These are phyloP conservation scores for Psilanteris sp. DNA, from an alignment of 1,140 invertebrate species.

Conservation along the genomic window DNA sequence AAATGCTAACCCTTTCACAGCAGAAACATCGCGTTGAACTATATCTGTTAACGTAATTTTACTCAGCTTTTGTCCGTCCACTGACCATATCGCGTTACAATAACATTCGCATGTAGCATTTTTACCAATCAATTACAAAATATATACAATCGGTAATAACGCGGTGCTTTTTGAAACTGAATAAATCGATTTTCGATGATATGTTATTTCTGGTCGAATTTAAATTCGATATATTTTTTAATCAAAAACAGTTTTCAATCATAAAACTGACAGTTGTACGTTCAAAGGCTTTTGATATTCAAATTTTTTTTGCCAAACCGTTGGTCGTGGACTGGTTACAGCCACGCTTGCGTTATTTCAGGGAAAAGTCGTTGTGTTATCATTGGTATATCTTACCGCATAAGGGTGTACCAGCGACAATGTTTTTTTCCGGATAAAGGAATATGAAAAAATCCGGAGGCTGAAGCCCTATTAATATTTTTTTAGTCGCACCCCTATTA, in stretches of 20 bases:
- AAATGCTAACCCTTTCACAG: conserved; percentile 68
- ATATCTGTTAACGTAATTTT: conserved; percentile 37
- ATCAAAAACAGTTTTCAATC: too few species aligned
- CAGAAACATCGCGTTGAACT: conserved; percentile 34
- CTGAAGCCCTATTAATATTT: conserved; percentile 78
- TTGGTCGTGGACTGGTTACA: too few species aligned
- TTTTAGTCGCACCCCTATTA: conserved; percentile 74
- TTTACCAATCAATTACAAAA: conserved; percentile 6
- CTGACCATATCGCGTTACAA: conserved; percentile 24
- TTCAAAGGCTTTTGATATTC: too few species aligned
- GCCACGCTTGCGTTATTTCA: too few species aligned
- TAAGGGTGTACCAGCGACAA: conserved; percentile 62
- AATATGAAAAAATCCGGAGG: conserved; percentile 68
- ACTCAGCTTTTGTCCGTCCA: conserved; percentile 7
- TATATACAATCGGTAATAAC: too few species aligned
- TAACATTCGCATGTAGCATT: not conserved
- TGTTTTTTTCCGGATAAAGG: conserved; percentile 31
- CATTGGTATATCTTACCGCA: conserved; percentile 67
- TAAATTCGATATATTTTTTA: too few species aligned
- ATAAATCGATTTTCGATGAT: too few species aligned
- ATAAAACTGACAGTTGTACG: too few species aligned
- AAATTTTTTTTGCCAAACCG: too few species aligned
- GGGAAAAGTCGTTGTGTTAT: conserved; percentile 71
- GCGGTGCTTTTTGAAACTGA: too few species aligned
- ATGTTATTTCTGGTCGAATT: too few species aligned